Evolutionary conservation across 2,113 vertebrate species (phyloP), one percentile per base, ranked within the genome.

Genomic region (Numida meleagris): DNA sequence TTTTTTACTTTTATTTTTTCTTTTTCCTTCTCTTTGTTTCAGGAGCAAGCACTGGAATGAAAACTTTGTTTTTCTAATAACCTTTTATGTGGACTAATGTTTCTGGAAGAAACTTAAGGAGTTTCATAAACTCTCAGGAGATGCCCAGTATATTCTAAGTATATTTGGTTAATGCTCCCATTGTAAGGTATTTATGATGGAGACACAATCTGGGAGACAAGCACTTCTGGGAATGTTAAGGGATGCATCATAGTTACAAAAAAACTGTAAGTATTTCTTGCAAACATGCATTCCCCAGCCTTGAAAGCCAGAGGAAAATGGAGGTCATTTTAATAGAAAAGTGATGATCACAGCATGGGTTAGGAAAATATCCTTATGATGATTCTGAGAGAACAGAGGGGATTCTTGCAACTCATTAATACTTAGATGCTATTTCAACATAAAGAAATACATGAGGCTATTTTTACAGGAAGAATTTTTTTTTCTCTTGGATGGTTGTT

Each of bases 21-120:
- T 19, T 19, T 19, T 20, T 34, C 38, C 27, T 36, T 16, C 11
- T 85, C 82, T 75, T 75, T 75, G 74, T 73, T n/a, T 25, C 45
- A 82, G 71, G 14, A 91, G 42, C 50, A 75, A 94, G 50, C 53
- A 50, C 33, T 72, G 73, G 76, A 95, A 65, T 40, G 66, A 72
- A 89, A 88, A 81, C 38, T 92, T 90, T 34, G 24, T 71, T 94
- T 63, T 94, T 38, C 61, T 84, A 86, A 78, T 58, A 29, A 61
- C 75, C 61, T 76, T 51, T 5, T 9, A 68, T 29, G 77, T 92
- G 81, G 94, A 38, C 45, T 62, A 10, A 14, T 8, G 9, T 18
- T 90, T 70, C 1, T 2, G 40, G 72, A 66, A 92, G 76, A 82
- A 91, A 42, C 8, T 88, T 85, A 31, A 25, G 8, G 74, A 79